phyloP scores from a whole-genome alignment of 1,140 invertebrate species.

The Trichonephila clavata region DNA sequence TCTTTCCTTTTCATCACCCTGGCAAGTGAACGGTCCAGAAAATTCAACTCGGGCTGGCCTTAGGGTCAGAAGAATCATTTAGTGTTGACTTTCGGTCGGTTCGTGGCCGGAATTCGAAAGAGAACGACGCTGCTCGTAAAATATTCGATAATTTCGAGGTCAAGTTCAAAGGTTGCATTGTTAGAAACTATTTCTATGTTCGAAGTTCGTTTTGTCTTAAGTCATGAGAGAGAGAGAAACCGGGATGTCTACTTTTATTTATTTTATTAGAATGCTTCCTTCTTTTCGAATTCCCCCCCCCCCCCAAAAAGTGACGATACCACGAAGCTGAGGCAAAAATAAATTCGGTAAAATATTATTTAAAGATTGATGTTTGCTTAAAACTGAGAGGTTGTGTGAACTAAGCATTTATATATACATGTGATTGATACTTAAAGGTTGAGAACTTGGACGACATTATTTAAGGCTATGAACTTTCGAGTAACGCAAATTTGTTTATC shows the following conservation, averaged over 20 bases:
- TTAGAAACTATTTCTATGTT: not conserved
- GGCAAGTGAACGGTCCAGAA: not conserved
- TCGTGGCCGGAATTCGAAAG: not conserved
- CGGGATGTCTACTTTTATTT: not conserved
- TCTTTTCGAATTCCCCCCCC: too few species aligned
- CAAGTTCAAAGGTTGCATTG: not conserved
- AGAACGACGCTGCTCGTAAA: not conserved
- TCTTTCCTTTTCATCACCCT: not conserved
- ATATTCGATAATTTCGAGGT: not conserved
- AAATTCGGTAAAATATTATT: too few species aligned
- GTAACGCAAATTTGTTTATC: too few species aligned
- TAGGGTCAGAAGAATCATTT: not conserved
- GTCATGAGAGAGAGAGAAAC: not conserved
- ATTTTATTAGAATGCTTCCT: too few species aligned
- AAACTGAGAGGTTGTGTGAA: too few species aligned
- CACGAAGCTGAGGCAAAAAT: too few species aligned
- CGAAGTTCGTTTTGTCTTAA: not conserved
- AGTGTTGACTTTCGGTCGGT: not conserved
- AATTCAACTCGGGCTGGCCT: not conserved
- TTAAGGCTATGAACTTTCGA: too few species aligned
- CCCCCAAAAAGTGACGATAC: too few species aligned
- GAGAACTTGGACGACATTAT: too few species aligned
- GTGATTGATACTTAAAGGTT: too few species aligned
- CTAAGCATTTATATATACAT: too few species aligned
- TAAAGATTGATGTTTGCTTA: too few species aligned